A percentile compares a stretch with the other conserved stretches of the same genome.
phyloP scores from a whole-genome alignment of 2,888 invertebrate genomes.

The Polydrusus pterygomalis region DNA sequence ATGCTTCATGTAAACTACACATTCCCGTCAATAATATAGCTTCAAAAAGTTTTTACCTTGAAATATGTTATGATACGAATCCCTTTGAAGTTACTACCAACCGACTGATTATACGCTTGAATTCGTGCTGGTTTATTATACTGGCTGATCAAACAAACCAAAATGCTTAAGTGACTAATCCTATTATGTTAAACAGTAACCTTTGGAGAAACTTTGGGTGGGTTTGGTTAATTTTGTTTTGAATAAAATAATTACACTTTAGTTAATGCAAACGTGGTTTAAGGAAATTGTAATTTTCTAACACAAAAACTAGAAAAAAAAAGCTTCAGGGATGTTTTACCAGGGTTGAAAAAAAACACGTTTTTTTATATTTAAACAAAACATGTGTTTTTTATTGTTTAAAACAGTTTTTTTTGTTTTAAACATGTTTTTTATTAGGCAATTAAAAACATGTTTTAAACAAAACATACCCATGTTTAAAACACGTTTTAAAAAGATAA shows the following conservation, averaged over 20 bases:
- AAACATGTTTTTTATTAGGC: too few relatives aligned
- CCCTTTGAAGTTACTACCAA: slow-evolving; percentile 17
- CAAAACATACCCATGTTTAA: too few relatives aligned
- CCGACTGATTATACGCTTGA: slow-evolving; percentile 27
- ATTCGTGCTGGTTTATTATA: slow-evolving; percentile 26
- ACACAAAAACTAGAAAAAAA: too few relatives aligned
- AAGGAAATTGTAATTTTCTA: background rate
- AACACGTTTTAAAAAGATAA: too few relatives aligned
- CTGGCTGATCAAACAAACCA: slow-evolving; percentile 46
- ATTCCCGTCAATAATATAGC: background rate
- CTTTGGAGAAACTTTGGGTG: slow-evolving; percentile 4
- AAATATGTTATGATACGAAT: background rate
- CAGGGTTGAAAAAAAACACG: too few relatives aligned
- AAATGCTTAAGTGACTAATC: slow-evolving; percentile 36
- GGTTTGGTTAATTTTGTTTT: background rate
- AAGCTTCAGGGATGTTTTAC: too few relatives aligned
- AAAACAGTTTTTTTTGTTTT: too few relatives aligned
- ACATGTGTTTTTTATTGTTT: too few relatives aligned
- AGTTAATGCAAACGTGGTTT: too few relatives aligned
- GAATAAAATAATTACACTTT: background rate
- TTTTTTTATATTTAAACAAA: too few relatives aligned
- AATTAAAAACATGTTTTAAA: too few relatives aligned
- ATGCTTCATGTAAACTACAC: background rate
- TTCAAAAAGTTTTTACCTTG: slow-evolving; percentile 11
- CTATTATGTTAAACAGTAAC: slow-evolving; percentile 7